Percentiles rank a stretch among this genome's conserved stretches.
phyloP scores from a whole-genome alignment of 1,140 invertebrate genomes.

The Penaeus indicus region DNA sequence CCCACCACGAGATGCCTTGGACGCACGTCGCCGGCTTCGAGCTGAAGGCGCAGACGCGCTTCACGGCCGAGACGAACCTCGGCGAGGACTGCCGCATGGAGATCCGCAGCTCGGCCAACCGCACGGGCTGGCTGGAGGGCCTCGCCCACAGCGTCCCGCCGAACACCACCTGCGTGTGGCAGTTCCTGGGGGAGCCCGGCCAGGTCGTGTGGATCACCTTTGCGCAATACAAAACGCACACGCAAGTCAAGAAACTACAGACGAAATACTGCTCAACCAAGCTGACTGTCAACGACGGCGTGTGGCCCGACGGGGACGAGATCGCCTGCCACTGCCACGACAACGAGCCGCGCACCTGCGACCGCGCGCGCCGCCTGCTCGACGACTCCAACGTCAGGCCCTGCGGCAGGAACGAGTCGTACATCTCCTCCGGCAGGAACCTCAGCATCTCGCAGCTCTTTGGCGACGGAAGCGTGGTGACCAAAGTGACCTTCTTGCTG shows the following conservation, averaged over 20 bases:
- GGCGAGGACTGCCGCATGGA: constrained; percentile 74
- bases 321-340: constrained; percentile 81
- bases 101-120: constrained; percentile 70
- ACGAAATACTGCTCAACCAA: constrained; percentile 74
- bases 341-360: constrained; percentile 82
- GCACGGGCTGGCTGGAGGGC: constrained; percentile 78
- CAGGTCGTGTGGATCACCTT: constrained; percentile 66
- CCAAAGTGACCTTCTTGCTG: constrained; percentile 75
- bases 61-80: constrained; percentile 78
- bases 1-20: constrained; percentile 71
- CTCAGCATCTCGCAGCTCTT: constrained; percentile 81
- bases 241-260: constrained; percentile 58
- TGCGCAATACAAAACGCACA: constrained; percentile 68
- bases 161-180: constrained; percentile 66
- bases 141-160: constrained; percentile 63
- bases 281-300: constrained; percentile 76
- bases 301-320: constrained; percentile 68
- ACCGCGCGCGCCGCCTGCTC: constrained; percentile 72
- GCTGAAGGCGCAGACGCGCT: constrained; percentile 82
- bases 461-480: constrained; percentile 84
- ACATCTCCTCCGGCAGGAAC: constrained; percentile 80
- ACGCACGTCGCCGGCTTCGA: constrained; percentile 81
- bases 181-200: constrained; percentile 58
- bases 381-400: constrained; percentile 81
- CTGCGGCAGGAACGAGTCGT: constrained; percentile 82